Base-by-base conservation (phyloP, 2,888 invertebrate species). In the Pterostichus madidus region DNA sequence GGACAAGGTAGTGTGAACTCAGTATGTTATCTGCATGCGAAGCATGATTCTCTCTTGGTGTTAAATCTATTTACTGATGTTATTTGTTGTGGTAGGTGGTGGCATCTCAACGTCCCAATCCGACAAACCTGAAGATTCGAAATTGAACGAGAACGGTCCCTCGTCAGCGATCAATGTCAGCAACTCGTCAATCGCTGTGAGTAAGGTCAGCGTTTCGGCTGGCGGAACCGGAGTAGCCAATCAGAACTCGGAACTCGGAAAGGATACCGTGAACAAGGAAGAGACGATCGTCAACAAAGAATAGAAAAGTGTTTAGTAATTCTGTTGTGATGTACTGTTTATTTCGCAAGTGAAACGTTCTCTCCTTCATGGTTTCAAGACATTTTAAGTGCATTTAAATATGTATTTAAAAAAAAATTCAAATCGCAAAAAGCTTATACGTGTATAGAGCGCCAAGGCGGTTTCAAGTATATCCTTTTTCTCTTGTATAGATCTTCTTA, bases 1-100 rank as follows among this genome's bases (percentile, higher is more conserved):
- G 88, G 89, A 84, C 91, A 91, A 90, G 90, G 91, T 91, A 87
- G 68, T 44, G 39, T 71, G 44, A 71, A 71, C 39, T 71, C 81
- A 77, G 80, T 71, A 44, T 44, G 68, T 71, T 71, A 71, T 44
- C 44, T 71, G 68, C 39, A 71, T 71, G 68, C 44, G n/a, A 71
- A 39, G 39, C 68, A 64, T 64, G 64, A 64, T 64, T 32, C 32
- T 31, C n/a, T 64, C n/a, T 32, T 64, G 32, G 35, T 32, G 31
- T 35, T 32, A 7, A 31, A 35, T 32, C 32, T 13, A n/a, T 31
- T 35, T 11, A 64, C 35, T 64, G 31, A 64, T 32, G 32, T 32
- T 32, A 13, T 71, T 73, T 44, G 7, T 15, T 39, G 15, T 52
- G 24, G 80, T 83, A 87, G 88, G 86, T 84, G 87, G 87, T 80